These are phyloP conservation scores for Leucania comma DNA, from an alignment of 2,888 invertebrate genomes.

Conservation along the genomic window DNA sequence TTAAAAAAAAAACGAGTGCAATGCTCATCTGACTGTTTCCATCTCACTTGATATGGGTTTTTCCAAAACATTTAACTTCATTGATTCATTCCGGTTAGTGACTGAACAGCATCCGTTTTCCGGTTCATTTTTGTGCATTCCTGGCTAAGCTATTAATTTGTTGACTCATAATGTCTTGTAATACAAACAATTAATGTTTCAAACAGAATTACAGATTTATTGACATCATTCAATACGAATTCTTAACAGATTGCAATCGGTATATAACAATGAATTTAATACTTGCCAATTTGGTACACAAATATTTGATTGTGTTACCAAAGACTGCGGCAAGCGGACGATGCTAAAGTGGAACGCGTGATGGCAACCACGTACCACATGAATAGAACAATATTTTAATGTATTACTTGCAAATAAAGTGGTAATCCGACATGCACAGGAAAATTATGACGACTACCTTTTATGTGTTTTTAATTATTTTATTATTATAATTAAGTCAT, in stretches of 20 bases:
- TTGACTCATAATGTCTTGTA: constrained; percentile 32
- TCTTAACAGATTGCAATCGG: constrained; percentile 39
- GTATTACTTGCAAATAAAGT: constrained; percentile 34
- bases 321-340: constrained; percentile 30
- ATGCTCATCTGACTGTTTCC: not conserved
- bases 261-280: constrained; percentile 53
- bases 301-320: constrained; percentile 62
- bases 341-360: constrained; percentile 48
- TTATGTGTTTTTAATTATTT: constrained; percentile 1
- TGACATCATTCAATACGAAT: constrained; percentile 28
- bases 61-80: constrained; percentile 14
- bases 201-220: constrained; percentile 34
- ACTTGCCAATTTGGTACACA: constrained; percentile 61
- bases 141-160: not conserved
- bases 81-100: constrained; percentile 23
- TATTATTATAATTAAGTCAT: not conserved
- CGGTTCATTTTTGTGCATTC: constrained; percentile 38
- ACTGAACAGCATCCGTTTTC: constrained; percentile 37
- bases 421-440: constrained; percentile 24
- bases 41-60: constrained; percentile 16
- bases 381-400: constrained; percentile 48
- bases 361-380: constrained; percentile 53
- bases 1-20: not conserved
- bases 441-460: constrained; percentile 26
- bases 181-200: constrained; percentile 26